A percentile compares a stretch with the other conserved stretches of the same genome.
These are phyloP conservation scores for Calosoma granatense DNA, from an alignment of 1,140 invertebrate genomes.

Conservation along the genomic window DNA sequence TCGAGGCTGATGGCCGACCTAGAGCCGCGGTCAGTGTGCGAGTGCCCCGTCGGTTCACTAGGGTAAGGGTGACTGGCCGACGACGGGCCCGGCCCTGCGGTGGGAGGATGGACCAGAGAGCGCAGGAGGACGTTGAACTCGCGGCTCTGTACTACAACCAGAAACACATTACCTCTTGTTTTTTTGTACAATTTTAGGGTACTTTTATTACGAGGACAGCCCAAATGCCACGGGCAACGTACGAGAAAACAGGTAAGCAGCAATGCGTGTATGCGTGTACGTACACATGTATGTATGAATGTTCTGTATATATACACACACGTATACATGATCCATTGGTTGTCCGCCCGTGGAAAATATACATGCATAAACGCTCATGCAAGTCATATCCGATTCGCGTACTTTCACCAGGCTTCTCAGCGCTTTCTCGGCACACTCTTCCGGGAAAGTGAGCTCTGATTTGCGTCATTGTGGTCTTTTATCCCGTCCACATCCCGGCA, in stretches of 20 bases:
- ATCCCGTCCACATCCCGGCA: background rate
- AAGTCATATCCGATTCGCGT: background rate
- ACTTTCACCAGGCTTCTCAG: conserved; percentile 15
- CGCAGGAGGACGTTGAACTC: background rate
- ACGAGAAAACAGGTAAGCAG: background rate
- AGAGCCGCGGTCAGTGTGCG: conserved; percentile 6
- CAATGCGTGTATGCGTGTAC: background rate
- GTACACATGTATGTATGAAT: background rate
- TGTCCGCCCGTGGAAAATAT: too few species aligned
- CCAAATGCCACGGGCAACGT: background rate
- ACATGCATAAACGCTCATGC: background rate
- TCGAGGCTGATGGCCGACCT: conserved; percentile 7
- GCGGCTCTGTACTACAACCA: background rate
- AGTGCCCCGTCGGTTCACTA: conserved; percentile 5
- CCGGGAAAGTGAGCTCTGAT: conserved; percentile 13
- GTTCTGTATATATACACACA: background rate
- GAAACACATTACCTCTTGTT: conserved; percentile 6
- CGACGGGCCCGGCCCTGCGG: background rate
- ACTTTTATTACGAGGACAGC: conserved; percentile 3
- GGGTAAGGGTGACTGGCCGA: conserved; percentile 7
- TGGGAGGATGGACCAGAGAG: conserved; percentile 2
- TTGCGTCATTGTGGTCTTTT: background rate
- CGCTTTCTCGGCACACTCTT: conserved; percentile 14
- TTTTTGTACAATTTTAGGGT: conserved; percentile 9
- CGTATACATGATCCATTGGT: background rate